A percentile compares a stretch with the other conserved stretches of the same genome.
These are phyloP conservation scores for Eurypyga helias DNA, from an alignment of 2,113 vertebrate species.

Conservation along the genomic window DNA sequence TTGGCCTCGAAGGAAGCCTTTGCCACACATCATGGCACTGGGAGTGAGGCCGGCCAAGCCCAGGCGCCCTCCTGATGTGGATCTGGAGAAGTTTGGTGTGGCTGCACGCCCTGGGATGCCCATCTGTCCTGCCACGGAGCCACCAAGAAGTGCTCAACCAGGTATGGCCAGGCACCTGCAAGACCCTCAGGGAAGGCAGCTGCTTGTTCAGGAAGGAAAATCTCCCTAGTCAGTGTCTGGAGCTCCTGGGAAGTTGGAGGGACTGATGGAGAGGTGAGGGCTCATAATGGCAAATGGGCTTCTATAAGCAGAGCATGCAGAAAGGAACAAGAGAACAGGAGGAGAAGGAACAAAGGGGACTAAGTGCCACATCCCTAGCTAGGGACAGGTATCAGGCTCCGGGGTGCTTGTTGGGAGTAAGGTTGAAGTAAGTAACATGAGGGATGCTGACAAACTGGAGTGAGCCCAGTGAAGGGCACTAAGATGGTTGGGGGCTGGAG, in stretches of 20 bases:
- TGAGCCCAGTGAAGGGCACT: background rate
- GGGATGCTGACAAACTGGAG: background rate
- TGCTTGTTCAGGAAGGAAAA: background rate
- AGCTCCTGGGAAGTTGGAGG: background rate
- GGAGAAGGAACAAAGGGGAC: background rate
- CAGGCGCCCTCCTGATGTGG: constrained; percentile 75
- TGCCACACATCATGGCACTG: constrained; percentile 50
- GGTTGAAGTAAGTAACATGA: background rate
- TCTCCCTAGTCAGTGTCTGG: background rate
- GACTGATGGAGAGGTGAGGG: constrained; percentile 52
- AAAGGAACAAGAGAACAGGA: background rate
- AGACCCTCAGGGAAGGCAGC: background rate
- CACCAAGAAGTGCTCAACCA: background rate
- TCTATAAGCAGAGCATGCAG: background rate
- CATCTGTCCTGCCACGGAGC: rapidly evolving
- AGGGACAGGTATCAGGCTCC: background rate
- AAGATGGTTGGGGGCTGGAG: background rate
- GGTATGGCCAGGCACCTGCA: background rate
- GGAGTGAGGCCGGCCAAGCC: constrained; percentile 78
- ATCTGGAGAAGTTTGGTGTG: constrained; percentile 67
- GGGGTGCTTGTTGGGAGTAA: background rate
- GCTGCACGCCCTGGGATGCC: background rate
- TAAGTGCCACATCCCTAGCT: background rate
- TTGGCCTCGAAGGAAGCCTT: constrained; percentile 70
- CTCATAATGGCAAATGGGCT: background rate